Conservation (phyloP, 2,797 vertebrate genomes). For the Poecile montanus region DNA sequence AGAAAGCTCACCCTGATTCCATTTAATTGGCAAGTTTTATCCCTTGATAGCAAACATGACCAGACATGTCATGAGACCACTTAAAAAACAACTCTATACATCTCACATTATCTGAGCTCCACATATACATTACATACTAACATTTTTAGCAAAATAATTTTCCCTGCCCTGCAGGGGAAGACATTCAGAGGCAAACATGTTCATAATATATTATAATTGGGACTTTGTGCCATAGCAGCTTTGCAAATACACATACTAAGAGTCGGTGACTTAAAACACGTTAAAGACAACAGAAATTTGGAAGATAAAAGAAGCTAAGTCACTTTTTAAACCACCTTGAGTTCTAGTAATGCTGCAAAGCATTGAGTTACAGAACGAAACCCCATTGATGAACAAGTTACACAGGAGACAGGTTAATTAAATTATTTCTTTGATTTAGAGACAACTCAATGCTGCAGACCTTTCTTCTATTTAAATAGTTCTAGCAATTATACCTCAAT, state of each 20-base stretch:
- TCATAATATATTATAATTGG: slow-evolving; percentile 1
- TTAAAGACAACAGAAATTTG: not conserved
- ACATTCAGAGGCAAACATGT: not conserved
- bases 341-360: not conserved
- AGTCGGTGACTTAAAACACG: not conserved
- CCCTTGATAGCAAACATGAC: not conserved
- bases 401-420: not conserved
- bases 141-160: slow-evolving; percentile 3
- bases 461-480: not conserved
- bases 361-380: not conserved
- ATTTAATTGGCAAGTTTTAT: not conserved
- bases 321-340: not conserved
- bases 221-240: slow-evolving; percentile 38
- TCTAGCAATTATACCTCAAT: not conserved
- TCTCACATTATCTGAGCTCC: slow-evolving; percentile 2
- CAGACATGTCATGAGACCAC: not conserved
- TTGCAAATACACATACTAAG: not conserved
- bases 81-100: not conserved
- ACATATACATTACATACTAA: slow-evolving; percentile 1
- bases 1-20: not conserved
- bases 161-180: slow-evolving; percentile 64
- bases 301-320: not conserved
- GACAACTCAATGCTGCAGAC: not conserved
- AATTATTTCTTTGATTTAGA: not conserved
- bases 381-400: not conserved